These are phyloP conservation scores for Drosophila rubida DNA, from an alignment of 2,888 invertebrate species.

Conservation along the genomic window DNA sequence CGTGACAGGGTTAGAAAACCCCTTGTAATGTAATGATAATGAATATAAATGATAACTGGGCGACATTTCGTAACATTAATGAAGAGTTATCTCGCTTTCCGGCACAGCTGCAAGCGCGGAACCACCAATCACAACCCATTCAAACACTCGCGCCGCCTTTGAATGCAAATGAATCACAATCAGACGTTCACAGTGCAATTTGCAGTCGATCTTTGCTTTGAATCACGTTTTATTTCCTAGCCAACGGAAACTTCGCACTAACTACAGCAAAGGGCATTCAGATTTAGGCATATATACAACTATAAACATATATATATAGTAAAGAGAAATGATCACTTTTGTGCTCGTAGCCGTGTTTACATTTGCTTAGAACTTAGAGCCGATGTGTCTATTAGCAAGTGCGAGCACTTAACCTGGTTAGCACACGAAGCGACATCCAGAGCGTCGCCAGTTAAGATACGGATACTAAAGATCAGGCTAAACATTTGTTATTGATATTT, in stretches of 20 bases:
- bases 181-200: conserved; percentile 12
- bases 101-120: conserved; percentile 6
- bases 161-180: conserved; percentile 36
- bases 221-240: conserved; percentile 34
- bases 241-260: not conserved
- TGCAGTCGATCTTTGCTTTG: conserved; percentile 23
- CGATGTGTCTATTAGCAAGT: conserved; percentile 25
- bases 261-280: not conserved
- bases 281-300: not conserved
- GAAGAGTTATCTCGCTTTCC: conserved; percentile 17
- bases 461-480: conserved; percentile 13
- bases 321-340: not conserved
- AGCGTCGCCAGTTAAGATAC: conserved; percentile 14
- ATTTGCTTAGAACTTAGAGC: conserved; percentile 33
- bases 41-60: conserved; percentile 29
- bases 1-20: not conserved
- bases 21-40: conserved; percentile 2
- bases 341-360: conserved; percentile 1
- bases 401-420: conserved; percentile 34
- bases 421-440: not conserved
- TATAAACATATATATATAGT: too few species aligned
- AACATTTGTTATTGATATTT: conserved; percentile 15
- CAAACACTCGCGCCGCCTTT: not conserved
- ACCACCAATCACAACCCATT: conserved; percentile 1
- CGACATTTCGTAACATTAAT: conserved; percentile 14